Evolutionary conservation across 1,140 invertebrate species (phyloP), one percentile per base, ranked within the genome.

Genomic region (Danaus plexippus): DNA sequence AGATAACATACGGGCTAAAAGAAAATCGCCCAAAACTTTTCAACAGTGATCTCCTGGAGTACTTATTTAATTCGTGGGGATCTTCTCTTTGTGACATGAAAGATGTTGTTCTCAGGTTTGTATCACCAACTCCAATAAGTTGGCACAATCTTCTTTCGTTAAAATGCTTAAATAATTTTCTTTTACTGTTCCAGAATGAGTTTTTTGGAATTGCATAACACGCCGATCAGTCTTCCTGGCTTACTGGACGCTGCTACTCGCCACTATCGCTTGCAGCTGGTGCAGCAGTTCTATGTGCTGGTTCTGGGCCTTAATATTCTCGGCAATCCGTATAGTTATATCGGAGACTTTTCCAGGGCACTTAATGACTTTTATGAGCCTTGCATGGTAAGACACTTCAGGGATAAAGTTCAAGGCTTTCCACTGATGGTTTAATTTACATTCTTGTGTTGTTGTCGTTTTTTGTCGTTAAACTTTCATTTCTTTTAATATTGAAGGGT

Each of bases 251-350:
- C 92, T 61, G 89, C 93, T 43, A 90, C 89, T 15, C 87, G 89
- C 9, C 94, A 95, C 83, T 96, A 95, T 74, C 89, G 89, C 53
- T 89, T 90, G 11, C 91, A 96, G 85, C 90, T 95, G 51, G 89
- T 96, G 50, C 96, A 96, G 77, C 96, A 98, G 84, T 92, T 96
- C 77, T 96, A 97, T 74, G 94, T 97, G 6, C 87, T 97, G 18
- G 92, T 98, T 0, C 85, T 97, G 9, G 96, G 95, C 0, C 87
- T 97, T 15, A 96, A 97, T 74, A 94, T 98, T 2, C 90, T 98
- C 43, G 96, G 96, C 10, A 98, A 98, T 89, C 95, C 96, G 2
- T 96, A 94, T 76, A 93, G 94, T 51, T 85, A 93, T 15, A 89
- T 94, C 9, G 77, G 92, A 8, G 93, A 94, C 55, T 88, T 95